These are phyloP conservation scores for Geopemphigus sp. DNA, from an alignment of 1,140 invertebrate species.

Conservation along the genomic window DNA sequence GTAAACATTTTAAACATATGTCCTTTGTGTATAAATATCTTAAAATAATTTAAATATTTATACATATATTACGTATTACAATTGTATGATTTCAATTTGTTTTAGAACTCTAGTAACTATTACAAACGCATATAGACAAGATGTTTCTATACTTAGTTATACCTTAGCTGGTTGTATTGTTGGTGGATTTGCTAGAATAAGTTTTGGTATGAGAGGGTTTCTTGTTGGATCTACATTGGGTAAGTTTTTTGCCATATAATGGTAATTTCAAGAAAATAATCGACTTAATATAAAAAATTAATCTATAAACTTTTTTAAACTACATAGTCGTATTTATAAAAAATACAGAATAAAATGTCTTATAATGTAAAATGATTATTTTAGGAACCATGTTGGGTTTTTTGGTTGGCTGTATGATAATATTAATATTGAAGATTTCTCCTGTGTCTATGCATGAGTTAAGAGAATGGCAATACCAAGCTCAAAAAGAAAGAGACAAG, in stretches of 20 bases:
- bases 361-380: neutral
- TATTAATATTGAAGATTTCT: constrained; percentile 35
- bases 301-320: no score
- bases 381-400: constrained; percentile 14
- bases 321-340: no score
- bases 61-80: neutral
- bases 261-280: no score
- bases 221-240: constrained; percentile 36
- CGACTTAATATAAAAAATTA: no score
- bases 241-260: constrained; percentile 28
- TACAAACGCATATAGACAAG: neutral
- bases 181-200: constrained; percentile 40
- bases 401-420: neutral
- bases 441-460: constrained; percentile 18
- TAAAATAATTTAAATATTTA: no score
- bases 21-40: no score
- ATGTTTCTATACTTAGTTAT: neutral
- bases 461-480: constrained; percentile 18
- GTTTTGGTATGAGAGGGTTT: constrained; percentile 18
- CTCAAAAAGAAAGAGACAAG: constrained; percentile 22
- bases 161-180: neutral
- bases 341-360: no score
- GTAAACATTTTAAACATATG: no score
- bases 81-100: neutral
- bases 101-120: constrained; percentile 21